These are phyloP conservation scores for Brachyhypopomus gauderio DNA, from an alignment of 2,113 vertebrate species.

Conservation along the genomic window DNA sequence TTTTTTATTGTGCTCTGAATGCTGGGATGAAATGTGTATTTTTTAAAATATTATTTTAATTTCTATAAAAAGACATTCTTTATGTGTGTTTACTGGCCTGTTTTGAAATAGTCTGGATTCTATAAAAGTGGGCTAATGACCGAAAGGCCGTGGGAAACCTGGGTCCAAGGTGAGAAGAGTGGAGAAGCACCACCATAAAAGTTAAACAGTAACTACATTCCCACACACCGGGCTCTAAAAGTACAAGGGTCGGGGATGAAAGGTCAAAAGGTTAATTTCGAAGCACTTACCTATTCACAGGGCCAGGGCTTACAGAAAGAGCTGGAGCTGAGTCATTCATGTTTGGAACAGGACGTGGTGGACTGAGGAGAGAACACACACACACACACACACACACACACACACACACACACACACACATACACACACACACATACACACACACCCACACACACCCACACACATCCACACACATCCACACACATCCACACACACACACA, in stretches of 20 bases:
- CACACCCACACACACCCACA: constrained; percentile 44
- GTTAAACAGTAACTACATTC: background rate
- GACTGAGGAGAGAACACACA: constrained; percentile 71
- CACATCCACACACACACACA: constrained; percentile 62
- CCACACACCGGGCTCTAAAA: background rate
- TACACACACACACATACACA: constrained; percentile 22
- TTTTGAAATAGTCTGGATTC: too few relatives aligned
- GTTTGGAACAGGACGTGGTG: constrained; percentile 74
- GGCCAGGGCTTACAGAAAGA: constrained; percentile 78
- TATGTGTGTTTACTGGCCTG: too few relatives aligned
- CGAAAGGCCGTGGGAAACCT: too few relatives aligned
- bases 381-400: constrained; percentile 47
- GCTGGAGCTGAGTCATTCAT: constrained; percentile 82
- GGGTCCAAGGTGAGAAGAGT: too few relatives aligned
- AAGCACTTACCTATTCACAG: constrained; percentile 83
- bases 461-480: constrained; percentile 11
- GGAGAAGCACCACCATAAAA: too few relatives aligned
- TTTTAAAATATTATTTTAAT: too few relatives aligned
- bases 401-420: constrained; percentile 47
- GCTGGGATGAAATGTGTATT: too few relatives aligned
- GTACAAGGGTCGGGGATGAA: background rate
- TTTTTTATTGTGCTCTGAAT: too few relatives aligned
- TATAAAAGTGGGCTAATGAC: too few relatives aligned
- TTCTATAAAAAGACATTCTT: too few relatives aligned
- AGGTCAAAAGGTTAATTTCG: background rate